These are phyloP conservation scores for Pachycephus smyrnensis DNA, from an alignment of 2,888 invertebrate species.

Conservation along the genomic window DNA sequence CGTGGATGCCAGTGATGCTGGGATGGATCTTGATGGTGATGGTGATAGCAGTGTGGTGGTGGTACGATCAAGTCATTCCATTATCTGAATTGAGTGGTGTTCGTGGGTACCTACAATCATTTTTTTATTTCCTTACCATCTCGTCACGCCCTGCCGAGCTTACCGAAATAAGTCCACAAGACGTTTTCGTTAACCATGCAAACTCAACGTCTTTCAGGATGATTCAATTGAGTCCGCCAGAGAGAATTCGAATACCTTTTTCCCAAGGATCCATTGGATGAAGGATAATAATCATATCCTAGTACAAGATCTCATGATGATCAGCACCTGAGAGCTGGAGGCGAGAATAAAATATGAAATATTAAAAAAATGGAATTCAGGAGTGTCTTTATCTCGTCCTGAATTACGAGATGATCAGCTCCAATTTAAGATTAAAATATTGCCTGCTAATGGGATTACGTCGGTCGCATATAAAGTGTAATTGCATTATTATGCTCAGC, in stretches of 20 bases:
- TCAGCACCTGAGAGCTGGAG: background rate
- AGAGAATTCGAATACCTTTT: background rate
- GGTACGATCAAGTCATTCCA: slow-evolving; percentile 63
- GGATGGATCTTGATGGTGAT: background rate
- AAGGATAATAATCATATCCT: background rate
- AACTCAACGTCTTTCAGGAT: background rate
- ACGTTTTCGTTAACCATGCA: background rate
- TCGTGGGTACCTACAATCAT: slow-evolving; percentile 54
- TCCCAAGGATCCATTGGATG: background rate
- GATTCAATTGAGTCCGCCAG: background rate
- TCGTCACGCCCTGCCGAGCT: slow-evolving; percentile 42
- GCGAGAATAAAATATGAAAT: background rate
- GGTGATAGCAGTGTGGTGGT: slow-evolving; percentile 2
- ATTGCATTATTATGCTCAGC: slow-evolving; percentile 59
- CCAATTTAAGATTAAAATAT: slow-evolving; percentile 63
- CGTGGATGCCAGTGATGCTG: background rate
- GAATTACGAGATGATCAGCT: slow-evolving; percentile 52
- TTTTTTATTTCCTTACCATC: slow-evolving; percentile 24
- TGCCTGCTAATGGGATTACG: slow-evolving; percentile 62
- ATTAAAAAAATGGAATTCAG: background rate
- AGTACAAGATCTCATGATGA: background rate
- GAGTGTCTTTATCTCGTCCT: slow-evolving; percentile 10
- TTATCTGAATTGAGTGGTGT: slow-evolving; percentile 64
- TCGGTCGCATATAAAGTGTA: slow-evolving; percentile 40
- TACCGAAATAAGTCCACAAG: slow-evolving; percentile 31